Evolutionary conservation across 2,888 invertebrate genomes (phyloP), one percentile per base, ranked within the genome.

Genomic region (Zonitis immaculata): DNA sequence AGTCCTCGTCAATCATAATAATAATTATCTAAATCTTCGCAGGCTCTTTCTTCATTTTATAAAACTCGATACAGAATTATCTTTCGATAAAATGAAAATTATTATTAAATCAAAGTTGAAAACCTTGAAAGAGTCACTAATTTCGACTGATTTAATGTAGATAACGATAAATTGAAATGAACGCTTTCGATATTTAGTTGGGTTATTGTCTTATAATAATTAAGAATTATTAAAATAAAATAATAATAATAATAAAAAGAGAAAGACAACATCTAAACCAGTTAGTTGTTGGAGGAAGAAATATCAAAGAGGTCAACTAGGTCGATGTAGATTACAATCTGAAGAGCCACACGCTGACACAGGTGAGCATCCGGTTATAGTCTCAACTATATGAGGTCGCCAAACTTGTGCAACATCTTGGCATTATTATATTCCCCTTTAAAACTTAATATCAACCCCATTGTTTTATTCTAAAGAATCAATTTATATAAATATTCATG

Each of bases 341-440:
- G 67, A 71, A 70, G 69, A 66, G 71, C 71, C 73, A 72, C 71
- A 72, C 70, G 71, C 68, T 70, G 66, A 66, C 67, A 71, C 73
- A 73, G 73, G 74, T 74, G 73, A 70, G 67, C 71, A 69, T 66
- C 63, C 66, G 22, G 52, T 52, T 56, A 32, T 46, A 52, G 48
- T 56, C 49, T 42, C 48, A 39, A 54, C 47, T 51, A 48, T 54
- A 51, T 44, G 55, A 57, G 58, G 58, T 55, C 61, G 56, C 60
- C 63, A 60, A 66, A 66, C 65, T 64, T 64, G 57, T 56, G 71
- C 68, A 70, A 70, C 73, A 71, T 73, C 72, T 73, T 73, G 74
- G 16, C 8, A 9, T 16, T 32, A 32, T 32, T 32, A 8, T 32
- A 32, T 16, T 14, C 32, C 2, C 14, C 3, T 32, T 35, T 71